A percentile compares a stretch with the other conserved stretches of the same genome.
phyloP scores from a whole-genome alignment of 2,113 vertebrate genomes.

The Paradoxurus hermaphroditus region DNA sequence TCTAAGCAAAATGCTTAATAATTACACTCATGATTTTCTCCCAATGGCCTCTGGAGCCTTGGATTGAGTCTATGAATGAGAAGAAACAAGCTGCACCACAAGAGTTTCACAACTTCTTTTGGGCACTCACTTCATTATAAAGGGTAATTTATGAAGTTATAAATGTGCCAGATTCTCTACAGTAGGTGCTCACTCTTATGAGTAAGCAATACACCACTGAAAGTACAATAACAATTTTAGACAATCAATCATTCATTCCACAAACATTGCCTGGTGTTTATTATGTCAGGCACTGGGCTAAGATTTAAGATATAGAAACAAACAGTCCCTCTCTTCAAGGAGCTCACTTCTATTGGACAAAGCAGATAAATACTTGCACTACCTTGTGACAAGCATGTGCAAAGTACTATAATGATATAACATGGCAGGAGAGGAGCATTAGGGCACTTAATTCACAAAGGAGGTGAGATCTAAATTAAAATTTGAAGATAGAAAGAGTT shows the following conservation, averaged over 20 bases:
- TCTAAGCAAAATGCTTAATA: constrained; percentile 40
- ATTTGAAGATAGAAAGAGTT: constrained; percentile 14
- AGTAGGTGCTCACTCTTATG: not conserved
- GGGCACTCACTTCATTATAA: not conserved
- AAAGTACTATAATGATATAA: not conserved
- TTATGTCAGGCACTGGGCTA: constrained; percentile 6
- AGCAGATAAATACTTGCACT: constrained; percentile 13
- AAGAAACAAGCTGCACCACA: constrained; percentile 1
- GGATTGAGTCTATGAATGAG: constrained; percentile 17
- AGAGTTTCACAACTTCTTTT: constrained; percentile 51
- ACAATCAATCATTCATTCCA: constrained; percentile 11
- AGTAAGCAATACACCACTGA: constrained; percentile 5
- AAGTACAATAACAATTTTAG: not conserved
- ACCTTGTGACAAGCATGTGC: not conserved
- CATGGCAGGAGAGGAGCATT: not conserved
- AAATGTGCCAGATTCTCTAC: constrained; percentile 18
- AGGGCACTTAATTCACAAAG: not conserved
- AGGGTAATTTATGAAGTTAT: constrained; percentile 37
- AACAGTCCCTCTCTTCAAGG: not conserved
- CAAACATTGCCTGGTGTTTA: not conserved
- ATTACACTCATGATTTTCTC: constrained; percentile 28
- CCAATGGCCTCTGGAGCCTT: not conserved
- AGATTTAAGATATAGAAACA: constrained; percentile 16
- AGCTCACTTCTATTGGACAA: constrained; percentile 20
- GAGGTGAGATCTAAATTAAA: not conserved